These are phyloP conservation scores for Heliocidaris erythrogramma DNA, from an alignment of 35 echinoderm and acorn worm genomes.

Conservation along the genomic window DNA sequence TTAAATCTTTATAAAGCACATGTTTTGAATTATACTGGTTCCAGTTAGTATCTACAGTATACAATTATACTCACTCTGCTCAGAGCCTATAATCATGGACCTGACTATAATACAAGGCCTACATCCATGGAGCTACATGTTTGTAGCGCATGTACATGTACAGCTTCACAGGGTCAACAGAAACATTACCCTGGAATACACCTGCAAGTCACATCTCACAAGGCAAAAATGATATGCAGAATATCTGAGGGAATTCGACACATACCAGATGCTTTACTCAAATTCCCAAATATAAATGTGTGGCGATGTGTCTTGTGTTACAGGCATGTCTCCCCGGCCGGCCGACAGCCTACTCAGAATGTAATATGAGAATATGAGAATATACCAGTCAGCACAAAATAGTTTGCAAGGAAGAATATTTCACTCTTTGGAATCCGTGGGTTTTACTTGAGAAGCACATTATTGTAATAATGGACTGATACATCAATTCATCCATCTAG, in stretches of 20 bases:
- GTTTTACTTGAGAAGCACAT: not conserved
- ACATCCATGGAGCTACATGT: not conserved
- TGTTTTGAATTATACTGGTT: too few species aligned
- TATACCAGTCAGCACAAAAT: slow-evolving; percentile 26
- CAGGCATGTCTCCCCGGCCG: not conserved
- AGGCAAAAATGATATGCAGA: not conserved
- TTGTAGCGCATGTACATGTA: not conserved
- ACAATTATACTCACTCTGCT: too few species aligned
- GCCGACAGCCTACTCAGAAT: not conserved
- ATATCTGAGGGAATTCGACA: not conserved
- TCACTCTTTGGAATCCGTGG: not conserved
- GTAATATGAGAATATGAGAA: not conserved
- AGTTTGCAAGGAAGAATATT: not conserved
- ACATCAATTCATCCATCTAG: too few species aligned
- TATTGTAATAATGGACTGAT: too few species aligned
- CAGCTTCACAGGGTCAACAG: not conserved
- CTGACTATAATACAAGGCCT: too few species aligned
- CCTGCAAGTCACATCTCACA: not conserved
- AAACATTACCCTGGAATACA: not conserved
- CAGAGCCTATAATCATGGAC: too few species aligned
- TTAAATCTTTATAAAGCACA: too few species aligned
- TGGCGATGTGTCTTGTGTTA: not conserved
- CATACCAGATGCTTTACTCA: slow-evolving; percentile 28
- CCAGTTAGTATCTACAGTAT: too few species aligned
- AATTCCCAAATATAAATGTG: slow-evolving; percentile 24